Percentiles rank a stretch among this genome's conserved stretches.
These are phyloP conservation scores for Clanis bilineata DNA, from an alignment of 2,888 invertebrate genomes.

Conservation along the genomic window DNA sequence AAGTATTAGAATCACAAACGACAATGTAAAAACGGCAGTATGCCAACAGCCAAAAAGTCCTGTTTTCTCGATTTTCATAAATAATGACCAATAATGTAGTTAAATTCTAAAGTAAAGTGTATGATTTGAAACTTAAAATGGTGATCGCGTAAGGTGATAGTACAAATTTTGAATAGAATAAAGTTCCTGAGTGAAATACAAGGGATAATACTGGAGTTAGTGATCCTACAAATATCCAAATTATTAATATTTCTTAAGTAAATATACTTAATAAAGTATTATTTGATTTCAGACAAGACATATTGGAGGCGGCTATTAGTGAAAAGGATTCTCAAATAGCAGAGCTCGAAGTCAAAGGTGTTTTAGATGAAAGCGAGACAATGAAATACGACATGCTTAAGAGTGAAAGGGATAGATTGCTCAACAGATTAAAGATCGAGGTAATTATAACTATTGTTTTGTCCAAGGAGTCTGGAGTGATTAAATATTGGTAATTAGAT, in stretches of 20 bases:
- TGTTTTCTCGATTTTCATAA: too few relatives aligned
- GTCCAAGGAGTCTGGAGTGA: neutral
- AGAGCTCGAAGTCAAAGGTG: conserved; percentile 88
- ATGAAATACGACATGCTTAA: conserved; percentile 86
- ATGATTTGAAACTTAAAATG: too few relatives aligned
- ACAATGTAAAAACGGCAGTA: too few relatives aligned
- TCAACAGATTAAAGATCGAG: conserved; percentile 87
- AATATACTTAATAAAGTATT: neutral
- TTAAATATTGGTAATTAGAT: too few relatives aligned
- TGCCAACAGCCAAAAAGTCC: too few relatives aligned
- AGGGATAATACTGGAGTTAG: too few relatives aligned
- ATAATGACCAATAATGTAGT: too few relatives aligned
- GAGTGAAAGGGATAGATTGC: conserved; percentile 86
- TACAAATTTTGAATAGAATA: neutral
- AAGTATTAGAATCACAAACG: conserved; percentile 45
- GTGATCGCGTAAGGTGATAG: neutral
- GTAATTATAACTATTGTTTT: conserved; percentile 57
- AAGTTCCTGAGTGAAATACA: too few relatives aligned
- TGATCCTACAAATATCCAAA: too few relatives aligned
- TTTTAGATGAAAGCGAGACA: conserved; percentile 84
- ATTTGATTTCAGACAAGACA: conserved; percentile 86
- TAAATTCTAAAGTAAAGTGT: too few relatives aligned
- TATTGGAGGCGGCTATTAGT: conserved; percentile 90
- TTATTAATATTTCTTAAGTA: too few relatives aligned
- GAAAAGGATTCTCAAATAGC: conserved; percentile 95